These are phyloP conservation scores for Galeopsomyia nigrocyanea DNA, from an alignment of 2,888 invertebrate genomes.

Conservation along the genomic window DNA sequence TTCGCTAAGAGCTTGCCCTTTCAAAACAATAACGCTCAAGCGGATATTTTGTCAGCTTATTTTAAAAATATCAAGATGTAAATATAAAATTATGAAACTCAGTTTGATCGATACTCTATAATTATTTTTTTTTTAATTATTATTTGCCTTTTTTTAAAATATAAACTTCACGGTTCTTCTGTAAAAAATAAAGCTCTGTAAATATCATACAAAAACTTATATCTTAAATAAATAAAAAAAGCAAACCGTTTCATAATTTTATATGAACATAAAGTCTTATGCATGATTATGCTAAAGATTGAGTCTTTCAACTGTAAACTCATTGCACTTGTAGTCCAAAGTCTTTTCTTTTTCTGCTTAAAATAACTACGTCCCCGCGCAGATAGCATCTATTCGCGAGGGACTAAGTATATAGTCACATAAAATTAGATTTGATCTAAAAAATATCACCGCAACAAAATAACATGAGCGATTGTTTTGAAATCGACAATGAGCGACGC, in stretches of 20 bases:
- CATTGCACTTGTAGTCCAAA: conserved; percentile 34
- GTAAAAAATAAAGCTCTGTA: conserved; percentile 34
- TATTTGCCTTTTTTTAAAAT: not conserved
- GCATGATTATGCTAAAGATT: conserved; percentile 30
- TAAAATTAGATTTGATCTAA: conserved; percentile 17
- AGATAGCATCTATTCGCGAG: conserved; percentile 21
- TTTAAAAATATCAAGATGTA: conserved; percentile 12
- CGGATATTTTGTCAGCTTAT: conserved; percentile 21
- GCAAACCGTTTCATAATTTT: conserved; percentile 19
- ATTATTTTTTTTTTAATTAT: conserved; percentile 9
- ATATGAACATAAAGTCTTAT: conserved; percentile 2
- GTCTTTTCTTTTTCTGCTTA: conserved; percentile 29
- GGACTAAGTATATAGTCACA: conserved; percentile 15
- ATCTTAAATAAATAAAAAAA: conserved; percentile 27
- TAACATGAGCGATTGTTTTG: conserved; percentile 18
- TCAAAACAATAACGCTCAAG: conserved; percentile 6
- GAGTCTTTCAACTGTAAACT: conserved; percentile 5
- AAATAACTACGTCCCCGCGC: conserved; percentile 19
- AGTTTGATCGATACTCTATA: not conserved
- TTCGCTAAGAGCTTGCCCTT: not conserved
- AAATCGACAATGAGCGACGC: conserved; percentile 12
- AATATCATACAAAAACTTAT: conserved; percentile 24
- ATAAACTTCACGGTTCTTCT: conserved; percentile 17
- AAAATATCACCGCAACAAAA: conserved; percentile 12
- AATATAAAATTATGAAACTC: conserved; percentile 27